Evolutionary conservation across 2,888 invertebrate genomes (phyloP), one percentile per base, ranked within the genome.

Genomic region (Elmis aenea): DNA sequence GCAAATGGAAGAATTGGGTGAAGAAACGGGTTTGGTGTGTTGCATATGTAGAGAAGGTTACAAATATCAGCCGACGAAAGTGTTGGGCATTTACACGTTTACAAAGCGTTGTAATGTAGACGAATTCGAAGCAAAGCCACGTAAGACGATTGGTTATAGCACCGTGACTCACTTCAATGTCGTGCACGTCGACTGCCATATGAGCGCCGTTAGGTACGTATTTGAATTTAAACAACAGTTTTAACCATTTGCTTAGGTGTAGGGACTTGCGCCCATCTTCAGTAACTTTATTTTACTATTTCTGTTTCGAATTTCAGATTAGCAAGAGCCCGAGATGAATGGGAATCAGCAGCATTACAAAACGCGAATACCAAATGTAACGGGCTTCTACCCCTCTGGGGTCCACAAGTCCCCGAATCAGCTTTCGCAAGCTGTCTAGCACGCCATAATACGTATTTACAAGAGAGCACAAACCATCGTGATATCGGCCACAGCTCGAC

Each of bases 141-240:
- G 93, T 46, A 93, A 93, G 69, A 86, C 88, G 11, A 76, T 86
- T 15, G 86, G 85, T 33, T 95, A 94, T 69, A 86, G 87, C 29
- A 96, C 96, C 0, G 96, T 97, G 18, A 93, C 94, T 8, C 96
- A 97, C 71, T 97, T 97, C 72, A 97, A 97, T 72, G 86, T 96
- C 20, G 94, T 97, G 13, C 97, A 99, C 67, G 86, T 96, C 2
- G 97, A 97, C 67, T 99, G 97, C 61, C 97, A 99, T 69, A 91
- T 93, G 77, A 89, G 91, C 1, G 97, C 97, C 13, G 95, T 97
- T 28, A 76, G 92, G 65, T 77, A 76, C 30, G 76, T 72, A 5
- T 6, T 29, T 15, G 11, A 12, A 22, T 13, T 16, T 29, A 18
- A 18, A 18, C 8, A 18, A 18, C 5, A 6, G 8, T 20, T 33